phyloP scores from a whole-genome alignment of 2,113 vertebrate genomes.

The Etheostoma spectabile region DNA sequence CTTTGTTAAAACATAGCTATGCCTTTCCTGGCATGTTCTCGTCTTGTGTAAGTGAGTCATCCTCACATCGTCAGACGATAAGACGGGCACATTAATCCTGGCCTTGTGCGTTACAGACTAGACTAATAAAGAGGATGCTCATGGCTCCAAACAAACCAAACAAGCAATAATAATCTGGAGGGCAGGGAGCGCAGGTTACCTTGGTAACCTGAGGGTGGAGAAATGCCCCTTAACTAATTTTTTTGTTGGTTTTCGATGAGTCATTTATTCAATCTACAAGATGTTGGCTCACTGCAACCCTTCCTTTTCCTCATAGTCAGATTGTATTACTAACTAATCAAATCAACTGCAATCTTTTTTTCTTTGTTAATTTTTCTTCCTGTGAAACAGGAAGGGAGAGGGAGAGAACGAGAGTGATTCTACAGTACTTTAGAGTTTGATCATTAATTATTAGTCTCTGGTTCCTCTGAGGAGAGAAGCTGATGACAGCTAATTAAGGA shows the following conservation, averaged over 20 bases:
- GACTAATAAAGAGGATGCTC: slow-evolving; percentile 56
- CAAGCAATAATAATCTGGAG: slow-evolving; percentile 61
- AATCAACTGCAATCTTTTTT: slow-evolving; percentile 49
- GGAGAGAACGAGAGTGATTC: slow-evolving; percentile 45
- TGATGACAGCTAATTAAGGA: slow-evolving; percentile 84
- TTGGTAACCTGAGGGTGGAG: slow-evolving; percentile 41
- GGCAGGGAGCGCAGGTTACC: slow-evolving; percentile 37
- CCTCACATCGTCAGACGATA: slow-evolving; percentile 18
- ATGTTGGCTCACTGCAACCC: slow-evolving; percentile 4
- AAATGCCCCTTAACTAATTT: slow-evolving; percentile 37
- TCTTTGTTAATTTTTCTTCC: slow-evolving; percentile 56
- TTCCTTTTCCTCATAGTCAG: slow-evolving; percentile 40
- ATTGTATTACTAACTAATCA: slow-evolving; percentile 57
- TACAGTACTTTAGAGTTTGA: slow-evolving; percentile 68
- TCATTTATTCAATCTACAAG: slow-evolving; percentile 50
- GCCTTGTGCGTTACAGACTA: slow-evolving; percentile 3
- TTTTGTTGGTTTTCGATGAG: slow-evolving; percentile 41
- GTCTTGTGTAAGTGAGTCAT: slow-evolving; percentile 45
- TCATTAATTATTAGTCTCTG: slow-evolving; percentile 81
- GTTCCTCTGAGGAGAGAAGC: slow-evolving; percentile 76
- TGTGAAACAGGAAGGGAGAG: slow-evolving; percentile 28
- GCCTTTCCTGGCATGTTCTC: slow-evolving; percentile 59
- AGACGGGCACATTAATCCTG: slow-evolving; percentile 18
- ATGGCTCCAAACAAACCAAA: slow-evolving; percentile 36
- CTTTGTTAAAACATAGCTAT: slow-evolving; percentile 72